Base-by-base conservation (phyloP, 2,888 invertebrate genomes). In the Sepioteuthis lessoniana region DNA sequence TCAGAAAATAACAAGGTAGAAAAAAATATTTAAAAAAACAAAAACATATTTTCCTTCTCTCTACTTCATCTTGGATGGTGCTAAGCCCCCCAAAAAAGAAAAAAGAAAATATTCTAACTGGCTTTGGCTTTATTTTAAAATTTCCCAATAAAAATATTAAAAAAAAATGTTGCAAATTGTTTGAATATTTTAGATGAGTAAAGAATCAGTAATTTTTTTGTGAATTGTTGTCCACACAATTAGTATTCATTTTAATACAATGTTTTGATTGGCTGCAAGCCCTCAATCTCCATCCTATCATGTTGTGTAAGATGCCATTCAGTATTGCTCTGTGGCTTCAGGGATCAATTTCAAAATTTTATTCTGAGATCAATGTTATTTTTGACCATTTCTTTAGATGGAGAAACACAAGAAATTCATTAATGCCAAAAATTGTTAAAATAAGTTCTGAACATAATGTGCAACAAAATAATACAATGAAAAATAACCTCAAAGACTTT, bases 1-100 rank as follows among this genome's bases (percentile, higher is more conserved):
- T 35, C 76, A n/a, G n/a, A 76, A n/a, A 76, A 76, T 76, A 76
- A 76, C 76, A 76, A 76, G 76, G 76, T 76, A 76, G 76, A n/a
- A 76, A 76, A 76, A 76, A 76, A 76, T 16, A 10, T 10, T n/a
- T n/a, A 76, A 16, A 25, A n/a, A 76, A 76, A 76, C 13, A 76
- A 76, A 60, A 60, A 60, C 21, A 60, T 60, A 5, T n/a, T 76
- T n/a, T 76, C n/a, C 10, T 16, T 19, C 10, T 76, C n/a, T n/a
- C 19, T n/a, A n/a, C n/a, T 76, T 76, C 76, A 76, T 76, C 76
- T 76, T 76, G 21, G n/a, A 76, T n/a, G 76, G 76, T 76, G 76
- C 76, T 76, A 76, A 35, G 76, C n/a, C 76, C 31, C 76, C 0
- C 7, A 1, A n/a, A 76, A 76, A 16, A n/a, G 13, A 1, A n/a